Base-by-base conservation (phyloP, 2,113 vertebrate genomes). In the human region DNA sequence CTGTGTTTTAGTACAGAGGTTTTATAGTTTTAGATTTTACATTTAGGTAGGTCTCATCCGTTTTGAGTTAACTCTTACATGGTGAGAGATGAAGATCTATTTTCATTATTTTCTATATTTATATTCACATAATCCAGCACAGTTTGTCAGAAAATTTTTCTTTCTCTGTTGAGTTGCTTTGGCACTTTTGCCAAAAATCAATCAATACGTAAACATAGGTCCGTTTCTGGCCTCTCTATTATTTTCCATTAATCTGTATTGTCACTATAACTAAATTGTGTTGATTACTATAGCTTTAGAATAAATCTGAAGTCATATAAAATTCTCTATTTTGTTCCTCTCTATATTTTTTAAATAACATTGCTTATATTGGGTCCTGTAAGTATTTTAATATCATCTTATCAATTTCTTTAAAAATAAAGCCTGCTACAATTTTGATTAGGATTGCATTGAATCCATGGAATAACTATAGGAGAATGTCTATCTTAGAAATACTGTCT, bases 371-470 rank as follows among this genome's bases (percentile, higher is more conserved):
- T 89, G 89, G 18, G 7, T 81, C 12, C 68, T 68, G 6, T 84
- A 11, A 38, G 92, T 95, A 75, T 87, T 55, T 93, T 88, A 86
- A 75, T 80, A 57, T 79, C 7, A 78, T 66, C 81, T 83, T 90
- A 90, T 87, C 12, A 43, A 25, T 95, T 84, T 93, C 40, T 82
- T 80, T 11, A 17, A 91, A 92, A 83, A 64, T 72, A 76, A n/a
- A 55, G 1, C 14, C 30, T 84, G 14, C 14, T 84, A 20, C 7
- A 57, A 72, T 95, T 95, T 89, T 85, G 7, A 85, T 70, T 89
- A 59, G 6, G 18, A 93, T 50, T 95, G 17, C 35, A 79, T 16
- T 61, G 52, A 93, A 76, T 25, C 18, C 17, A 78, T 72, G 30
- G 40, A 43, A 73, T 90, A 78, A 73, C 87, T 90, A 82, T 75